phyloP scores from a whole-genome alignment of 2,888 invertebrate species.

The Neoitamus cyanurus region DNA sequence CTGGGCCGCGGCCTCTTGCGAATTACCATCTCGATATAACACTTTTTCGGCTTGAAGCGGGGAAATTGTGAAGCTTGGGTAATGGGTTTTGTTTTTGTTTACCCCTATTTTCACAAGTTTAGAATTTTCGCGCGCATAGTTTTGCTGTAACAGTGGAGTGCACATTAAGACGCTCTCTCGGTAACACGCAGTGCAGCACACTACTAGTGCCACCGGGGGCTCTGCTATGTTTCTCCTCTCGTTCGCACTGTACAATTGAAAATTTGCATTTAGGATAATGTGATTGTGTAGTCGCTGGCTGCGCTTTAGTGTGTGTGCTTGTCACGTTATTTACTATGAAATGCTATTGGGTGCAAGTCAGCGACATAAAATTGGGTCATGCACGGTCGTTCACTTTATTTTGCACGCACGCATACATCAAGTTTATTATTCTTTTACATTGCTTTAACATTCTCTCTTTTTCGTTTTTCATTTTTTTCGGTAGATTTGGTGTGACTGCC shows the following conservation, averaged over 20 bases:
- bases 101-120: background rate
- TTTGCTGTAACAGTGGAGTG: background rate
- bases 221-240: background rate
- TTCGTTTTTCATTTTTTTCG: background rate
- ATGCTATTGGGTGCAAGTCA: slow-evolving; percentile 65
- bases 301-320: background rate
- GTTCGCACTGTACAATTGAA: background rate
- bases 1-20: background rate
- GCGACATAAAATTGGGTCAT: slow-evolving; percentile 77
- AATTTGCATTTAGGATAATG: slow-evolving; percentile 1
- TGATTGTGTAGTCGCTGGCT: background rate
- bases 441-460: background rate
- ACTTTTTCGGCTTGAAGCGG: background rate
- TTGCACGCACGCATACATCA: slow-evolving; percentile 44
- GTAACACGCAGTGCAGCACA: background rate
- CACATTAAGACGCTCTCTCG: background rate
- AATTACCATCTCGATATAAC: background rate
- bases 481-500: background rate
- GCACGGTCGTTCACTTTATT: slow-evolving; percentile 69
- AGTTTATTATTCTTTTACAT: slow-evolving; percentile 18
- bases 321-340: slow-evolving; percentile 36
- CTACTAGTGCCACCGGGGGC: background rate
- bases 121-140: slow-evolving; percentile 29
- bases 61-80: background rate
- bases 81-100: slow-evolving; percentile 14